Evolutionary conservation across 2,113 vertebrate genomes (phyloP).

Genomic region (Crotalus tigris): DNA sequence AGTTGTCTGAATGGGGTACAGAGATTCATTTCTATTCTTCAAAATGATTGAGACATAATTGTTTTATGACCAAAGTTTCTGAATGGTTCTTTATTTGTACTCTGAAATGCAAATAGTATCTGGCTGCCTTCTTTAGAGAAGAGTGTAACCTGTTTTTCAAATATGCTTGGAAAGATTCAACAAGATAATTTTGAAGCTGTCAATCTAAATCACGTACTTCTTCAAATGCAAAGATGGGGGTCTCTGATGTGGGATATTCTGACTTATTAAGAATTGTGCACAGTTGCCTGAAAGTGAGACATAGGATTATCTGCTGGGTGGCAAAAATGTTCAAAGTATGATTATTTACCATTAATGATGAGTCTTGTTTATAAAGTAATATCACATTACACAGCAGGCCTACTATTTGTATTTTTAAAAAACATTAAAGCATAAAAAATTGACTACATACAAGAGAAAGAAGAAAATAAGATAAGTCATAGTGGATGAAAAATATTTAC

Average conservation of each 20-base stretch:
- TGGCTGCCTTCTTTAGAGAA: background rate
- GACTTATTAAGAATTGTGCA: background rate
- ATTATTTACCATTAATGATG: background rate
- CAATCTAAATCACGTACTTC: no score
- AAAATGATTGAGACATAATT: background rate
- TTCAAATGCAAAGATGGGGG: background rate
- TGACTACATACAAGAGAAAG: background rate
- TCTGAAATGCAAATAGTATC: background rate
- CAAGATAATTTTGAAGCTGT: background rate
- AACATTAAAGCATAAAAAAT: background rate
- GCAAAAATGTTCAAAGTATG: background rate
- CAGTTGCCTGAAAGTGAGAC: background rate
- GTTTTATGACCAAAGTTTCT: background rate
- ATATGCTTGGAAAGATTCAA: background rate
- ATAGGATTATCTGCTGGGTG: no score
- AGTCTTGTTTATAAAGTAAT: background rate
- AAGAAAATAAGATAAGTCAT: background rate
- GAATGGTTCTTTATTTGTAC: background rate
- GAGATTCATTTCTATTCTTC: background rate
- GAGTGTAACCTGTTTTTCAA: background rate
- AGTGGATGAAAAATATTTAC: background rate
- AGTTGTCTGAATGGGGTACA: background rate
- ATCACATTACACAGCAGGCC: background rate
- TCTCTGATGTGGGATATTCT: background rate
- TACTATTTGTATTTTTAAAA: background rate